A percentile compares a stretch with the other conserved stretches of the same genome.
phyloP scores from a whole-genome alignment of 1,140 invertebrate species.

The Ooceraea biroi region DNA sequence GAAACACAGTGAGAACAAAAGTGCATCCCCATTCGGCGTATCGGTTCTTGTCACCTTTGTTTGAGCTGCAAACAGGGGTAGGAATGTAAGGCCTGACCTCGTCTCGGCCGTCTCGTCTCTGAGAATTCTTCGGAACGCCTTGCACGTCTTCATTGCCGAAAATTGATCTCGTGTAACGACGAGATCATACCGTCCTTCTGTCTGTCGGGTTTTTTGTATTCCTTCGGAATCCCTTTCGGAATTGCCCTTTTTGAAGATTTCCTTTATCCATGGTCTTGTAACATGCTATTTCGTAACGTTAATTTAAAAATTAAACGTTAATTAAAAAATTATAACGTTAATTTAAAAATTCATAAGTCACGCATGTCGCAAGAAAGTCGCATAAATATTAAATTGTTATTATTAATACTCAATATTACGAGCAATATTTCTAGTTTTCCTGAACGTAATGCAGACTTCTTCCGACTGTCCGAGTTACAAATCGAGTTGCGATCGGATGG shows the following conservation, averaged over 20 bases:
- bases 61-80: slow-evolving; percentile 29
- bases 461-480: neutral
- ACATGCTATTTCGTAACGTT: too few species aligned
- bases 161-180: neutral
- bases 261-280: too few species aligned
- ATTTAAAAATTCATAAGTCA: too few species aligned
- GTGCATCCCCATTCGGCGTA: slow-evolving; percentile 42
- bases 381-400: too few species aligned
- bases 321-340: too few species aligned
- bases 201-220: neutral
- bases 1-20: slow-evolving; percentile 28
- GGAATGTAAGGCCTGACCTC: neutral
- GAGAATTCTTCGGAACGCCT: too few species aligned
- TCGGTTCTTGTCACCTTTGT: slow-evolving; percentile 71
- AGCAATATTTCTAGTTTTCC: too few species aligned
- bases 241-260: too few species aligned
- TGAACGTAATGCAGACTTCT: slow-evolving; percentile 5
- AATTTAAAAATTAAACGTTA: too few species aligned
- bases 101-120: slow-evolving; percentile 38
- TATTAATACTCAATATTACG: too few species aligned
- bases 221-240: too few species aligned
- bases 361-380: too few species aligned
- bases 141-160: neutral
- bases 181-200: neutral
- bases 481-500: slow-evolving; percentile 1